These are phyloP conservation scores for Psittacus erithacus DNA, from an alignment of 2,113 vertebrate species.

Conservation along the genomic window DNA sequence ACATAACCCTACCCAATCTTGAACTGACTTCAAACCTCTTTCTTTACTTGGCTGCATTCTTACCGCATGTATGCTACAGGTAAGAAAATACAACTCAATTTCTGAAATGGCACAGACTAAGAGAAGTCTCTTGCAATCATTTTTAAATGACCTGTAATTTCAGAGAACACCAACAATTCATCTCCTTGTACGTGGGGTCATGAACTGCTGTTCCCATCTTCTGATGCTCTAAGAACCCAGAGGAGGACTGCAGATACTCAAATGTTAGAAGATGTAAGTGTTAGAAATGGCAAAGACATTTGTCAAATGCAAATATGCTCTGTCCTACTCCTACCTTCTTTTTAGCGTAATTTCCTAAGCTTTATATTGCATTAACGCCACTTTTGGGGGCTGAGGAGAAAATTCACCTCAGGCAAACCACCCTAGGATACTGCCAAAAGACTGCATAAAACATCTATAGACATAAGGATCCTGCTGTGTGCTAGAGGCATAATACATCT, in stretches of 20 bases:
- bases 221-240: not conserved
- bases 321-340: not conserved
- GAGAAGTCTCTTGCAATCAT: not conserved
- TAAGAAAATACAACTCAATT: not conserved
- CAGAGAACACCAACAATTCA: not conserved
- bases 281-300: not conserved
- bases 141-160: not conserved
- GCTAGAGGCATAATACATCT: slow-evolving; percentile 1
- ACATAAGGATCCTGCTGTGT: slow-evolving; percentile 17
- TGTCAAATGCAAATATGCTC: not conserved
- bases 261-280: not conserved
- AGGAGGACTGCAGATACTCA: not conserved
- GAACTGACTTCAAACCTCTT: not conserved
- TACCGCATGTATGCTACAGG: not conserved
- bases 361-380: not conserved
- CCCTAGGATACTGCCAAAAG: not conserved
- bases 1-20: not conserved
- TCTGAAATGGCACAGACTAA: not conserved
- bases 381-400: not conserved
- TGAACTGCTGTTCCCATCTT: not conserved
- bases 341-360: not conserved
- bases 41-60: not conserved
- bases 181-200: not conserved
- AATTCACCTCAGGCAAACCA: not conserved
- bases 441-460: slow-evolving; percentile 19